These are phyloP conservation scores for Scomber colias DNA, from an alignment of 2,113 vertebrate genomes.

Conservation along the genomic window DNA sequence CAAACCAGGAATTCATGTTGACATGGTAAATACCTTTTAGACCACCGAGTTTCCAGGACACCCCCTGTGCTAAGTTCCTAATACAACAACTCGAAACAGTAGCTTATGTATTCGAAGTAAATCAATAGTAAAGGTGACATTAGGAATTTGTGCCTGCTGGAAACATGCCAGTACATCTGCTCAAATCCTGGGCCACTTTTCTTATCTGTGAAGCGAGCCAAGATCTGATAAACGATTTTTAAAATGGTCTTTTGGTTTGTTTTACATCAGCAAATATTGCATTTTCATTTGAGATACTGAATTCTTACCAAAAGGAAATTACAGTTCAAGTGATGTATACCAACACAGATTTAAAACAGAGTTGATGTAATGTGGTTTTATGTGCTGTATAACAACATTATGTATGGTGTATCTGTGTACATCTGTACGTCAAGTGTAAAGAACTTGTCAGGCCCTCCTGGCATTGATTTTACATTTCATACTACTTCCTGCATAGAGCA, in stretches of 20 bases:
- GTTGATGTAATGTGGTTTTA: slow-evolving; percentile 37
- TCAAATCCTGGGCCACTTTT: slow-evolving; percentile 35
- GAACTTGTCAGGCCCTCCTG: slow-evolving; percentile 61
- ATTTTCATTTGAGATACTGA: slow-evolving; percentile 35
- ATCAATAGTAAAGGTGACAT: slow-evolving; percentile 62
- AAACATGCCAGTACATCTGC: slow-evolving; percentile 59
- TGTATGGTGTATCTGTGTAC: slow-evolving; percentile 54
- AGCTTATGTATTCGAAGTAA: slow-evolving; percentile 48
- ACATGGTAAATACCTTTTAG: slow-evolving; percentile 31
- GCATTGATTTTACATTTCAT: slow-evolving; percentile 77
- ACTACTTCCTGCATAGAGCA: slow-evolving; percentile 70
- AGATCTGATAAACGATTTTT: slow-evolving; percentile 39
- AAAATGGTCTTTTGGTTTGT: slow-evolving; percentile 47
- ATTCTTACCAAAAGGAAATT: slow-evolving; percentile 33
- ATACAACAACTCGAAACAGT: slow-evolving; percentile 45
- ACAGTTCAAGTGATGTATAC: background rate
- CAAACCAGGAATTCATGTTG: slow-evolving; percentile 41
- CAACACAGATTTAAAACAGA: slow-evolving; percentile 22
- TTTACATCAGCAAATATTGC: slow-evolving; percentile 61
- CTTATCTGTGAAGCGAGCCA: slow-evolving; percentile 49
- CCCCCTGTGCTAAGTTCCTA: slow-evolving; percentile 21
- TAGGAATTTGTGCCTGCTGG: slow-evolving; percentile 48
- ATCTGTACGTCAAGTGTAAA: slow-evolving; percentile 66
- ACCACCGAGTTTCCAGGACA: slow-evolving; percentile 33
- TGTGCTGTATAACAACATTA: slow-evolving; percentile 51